phyloP scores from a whole-genome alignment of 2,113 vertebrate genomes.

The Carassius carassius region DNA sequence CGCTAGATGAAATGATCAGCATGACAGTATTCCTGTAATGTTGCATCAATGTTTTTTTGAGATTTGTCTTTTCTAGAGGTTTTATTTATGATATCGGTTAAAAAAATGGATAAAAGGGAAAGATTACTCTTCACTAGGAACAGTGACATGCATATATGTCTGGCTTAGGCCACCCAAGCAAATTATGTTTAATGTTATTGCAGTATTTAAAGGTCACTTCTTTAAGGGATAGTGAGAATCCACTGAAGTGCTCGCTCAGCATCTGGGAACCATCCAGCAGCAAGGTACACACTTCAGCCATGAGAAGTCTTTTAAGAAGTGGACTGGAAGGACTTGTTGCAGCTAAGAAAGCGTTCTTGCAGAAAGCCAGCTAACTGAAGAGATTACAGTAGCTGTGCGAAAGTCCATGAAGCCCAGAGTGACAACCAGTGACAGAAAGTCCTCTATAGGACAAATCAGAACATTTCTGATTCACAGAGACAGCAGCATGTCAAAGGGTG shows the following conservation, averaged over 20 bases:
- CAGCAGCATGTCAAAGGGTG: neutral
- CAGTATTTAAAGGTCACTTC: conserved; percentile 18
- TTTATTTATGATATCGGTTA: neutral
- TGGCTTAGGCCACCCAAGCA: neutral
- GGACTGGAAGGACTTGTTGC: conserved; percentile 11
- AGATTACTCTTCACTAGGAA: neutral
- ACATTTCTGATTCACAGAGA: neutral
- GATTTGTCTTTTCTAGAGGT: neutral
- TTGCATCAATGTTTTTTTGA: neutral
- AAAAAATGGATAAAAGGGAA: conserved; percentile 1
- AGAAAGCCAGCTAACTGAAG: conserved; percentile 6
- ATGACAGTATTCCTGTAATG: neutral
- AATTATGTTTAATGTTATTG: neutral
- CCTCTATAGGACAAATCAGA: neutral
- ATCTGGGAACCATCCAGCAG: conserved; percentile 6
- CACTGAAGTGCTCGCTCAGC: neutral
- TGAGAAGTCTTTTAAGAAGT: conserved; percentile 9
- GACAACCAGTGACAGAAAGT: conserved; percentile 13
- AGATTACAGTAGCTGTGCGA: neutral
- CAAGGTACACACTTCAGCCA: conserved; percentile 4
- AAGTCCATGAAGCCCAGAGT: conserved; percentile 26
- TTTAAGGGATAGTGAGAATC: neutral
- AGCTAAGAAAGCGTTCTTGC: neutral
- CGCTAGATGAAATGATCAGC: neutral
- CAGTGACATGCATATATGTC: neutral